phyloP scores from a whole-genome alignment of 2,797 vertebrate genomes.

The Manis crassicaudata region DNA sequence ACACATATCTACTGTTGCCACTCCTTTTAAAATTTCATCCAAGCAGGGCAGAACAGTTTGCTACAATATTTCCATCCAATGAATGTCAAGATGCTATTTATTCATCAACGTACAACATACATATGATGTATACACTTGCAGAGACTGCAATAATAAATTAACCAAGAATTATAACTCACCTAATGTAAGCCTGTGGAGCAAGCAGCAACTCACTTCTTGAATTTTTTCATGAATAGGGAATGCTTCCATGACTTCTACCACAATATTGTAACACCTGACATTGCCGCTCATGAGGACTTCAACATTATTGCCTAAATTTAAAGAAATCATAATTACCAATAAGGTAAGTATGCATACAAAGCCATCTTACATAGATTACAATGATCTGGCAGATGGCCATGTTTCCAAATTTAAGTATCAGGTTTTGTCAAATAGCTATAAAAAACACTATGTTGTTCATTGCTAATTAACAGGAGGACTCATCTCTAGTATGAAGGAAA shows the following conservation, averaged over 20 bases:
- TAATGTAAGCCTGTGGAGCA: slow-evolving; percentile 92
- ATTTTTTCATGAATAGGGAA: slow-evolving; percentile 90
- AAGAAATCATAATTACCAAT: slow-evolving; percentile 58
- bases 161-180: slow-evolving; percentile 86
- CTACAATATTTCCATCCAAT: background rate
- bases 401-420: slow-evolving; percentile 20
- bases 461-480: background rate
- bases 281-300: slow-evolving; percentile 97
- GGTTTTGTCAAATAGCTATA: background rate
- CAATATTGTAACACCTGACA: slow-evolving; percentile 92
- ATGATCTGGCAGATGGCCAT: background rate
- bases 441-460: background rate
- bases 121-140: background rate
- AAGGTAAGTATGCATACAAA: slow-evolving; percentile 19
- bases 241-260: slow-evolving; percentile 89
- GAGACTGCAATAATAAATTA: background rate
- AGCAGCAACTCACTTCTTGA: slow-evolving; percentile 94
- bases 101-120: background rate
- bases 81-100: background rate
- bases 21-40: slow-evolving; percentile 27
- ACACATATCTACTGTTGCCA: background rate
- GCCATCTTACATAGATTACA: background rate
- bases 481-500: background rate
- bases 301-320: slow-evolving; percentile 91
- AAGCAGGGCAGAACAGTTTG: background rate